Evolutionary conservation across 1,140 invertebrate species (phyloP).

Genomic region (Macrosteles quadrilineatus): DNA sequence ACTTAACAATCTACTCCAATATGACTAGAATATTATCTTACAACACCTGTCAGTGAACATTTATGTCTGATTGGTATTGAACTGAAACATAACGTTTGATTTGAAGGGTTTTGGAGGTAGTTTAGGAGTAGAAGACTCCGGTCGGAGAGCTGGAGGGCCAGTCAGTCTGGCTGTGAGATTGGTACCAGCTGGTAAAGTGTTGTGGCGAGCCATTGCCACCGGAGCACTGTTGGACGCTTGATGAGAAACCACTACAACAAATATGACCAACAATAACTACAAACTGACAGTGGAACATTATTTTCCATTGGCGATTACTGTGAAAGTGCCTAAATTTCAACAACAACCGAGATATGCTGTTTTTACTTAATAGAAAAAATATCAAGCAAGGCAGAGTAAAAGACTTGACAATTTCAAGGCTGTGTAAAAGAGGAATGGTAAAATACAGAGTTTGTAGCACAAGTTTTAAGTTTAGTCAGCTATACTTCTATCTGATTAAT

Average conservation of each 20-base stretch:
- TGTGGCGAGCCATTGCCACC: background rate
- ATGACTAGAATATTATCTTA: background rate
- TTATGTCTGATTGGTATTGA: conserved; percentile 31
- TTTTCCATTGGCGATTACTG: background rate
- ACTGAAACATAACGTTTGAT: conserved; percentile 35
- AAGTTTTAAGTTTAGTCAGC: too few species aligned
- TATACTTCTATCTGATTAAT: too few species aligned
- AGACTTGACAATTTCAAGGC: too few species aligned
- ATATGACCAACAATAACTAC: background rate
- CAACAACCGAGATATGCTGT: too few species aligned
- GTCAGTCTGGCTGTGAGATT: conserved; percentile 15
- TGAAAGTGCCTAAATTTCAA: too few species aligned
- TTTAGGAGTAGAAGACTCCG: conserved; percentile 52
- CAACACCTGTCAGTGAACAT: background rate
- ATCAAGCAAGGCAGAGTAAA: too few species aligned
- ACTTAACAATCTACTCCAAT: conserved; percentile 4
- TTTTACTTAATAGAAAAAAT: too few species aligned
- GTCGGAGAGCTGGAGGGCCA: background rate
- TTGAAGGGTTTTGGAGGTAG: conserved; percentile 54
- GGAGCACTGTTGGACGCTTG: conserved; percentile 1
- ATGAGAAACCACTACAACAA: background rate
- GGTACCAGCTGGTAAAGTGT: background rate
- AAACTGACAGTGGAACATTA: background rate
- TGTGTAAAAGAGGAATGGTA: too few species aligned
- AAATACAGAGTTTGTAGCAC: too few species aligned